Base-by-base conservation (phyloP, 2,113 vertebrate genomes). In the Pachypanchax playfairii region DNA sequence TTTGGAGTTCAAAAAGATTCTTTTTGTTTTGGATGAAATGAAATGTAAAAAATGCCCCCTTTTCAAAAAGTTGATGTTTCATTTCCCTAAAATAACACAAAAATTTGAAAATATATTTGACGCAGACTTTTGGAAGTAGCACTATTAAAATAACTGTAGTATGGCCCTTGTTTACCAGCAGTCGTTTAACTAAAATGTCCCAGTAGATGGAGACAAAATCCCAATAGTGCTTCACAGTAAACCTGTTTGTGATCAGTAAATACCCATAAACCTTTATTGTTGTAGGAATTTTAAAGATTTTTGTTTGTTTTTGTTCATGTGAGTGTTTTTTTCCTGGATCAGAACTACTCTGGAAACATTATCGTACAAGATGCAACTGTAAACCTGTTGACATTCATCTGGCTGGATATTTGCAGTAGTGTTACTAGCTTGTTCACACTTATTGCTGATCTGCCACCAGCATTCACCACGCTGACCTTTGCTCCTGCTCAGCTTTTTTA, bases 151-250 rank as follows among this genome's bases (percentile, higher is more conserved):
- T n/a, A n/a, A n/a, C n/a, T n/a, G n/a, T n/a, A n/a, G n/a, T n/a
- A n/a, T n/a, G n/a, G n/a, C n/a, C n/a, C n/a, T n/a, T n/a, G n/a
- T n/a, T n/a, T n/a, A n/a, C n/a, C n/a, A n/a, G n/a, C n/a, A n/a
- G n/a, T n/a, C n/a, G n/a, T n/a, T n/a, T n/a, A n/a, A n/a, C n/a
- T n/a, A n/a, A n/a, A n/a, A n/a, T n/a, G n/a, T n/a, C 0, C 79
- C 81, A 75, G 56, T 42, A 86, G 85, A 46, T 70, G 82, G 82
- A 46, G 76, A 38, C 56, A 66, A 20, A 65, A 22, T 31, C 22
- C 55, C 15, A n/a, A 31, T 18, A 42, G 14, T 25, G 25, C 18
- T 50, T 18, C 43, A 4, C 12, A 18, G n/a, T 18, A 29, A 29
- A 49, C 26, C 15, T 51, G 8, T 51, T 31, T 50, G 17, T 17